Base-by-base conservation (phyloP, 2,888 invertebrate genomes). In the Automeris io region DNA sequence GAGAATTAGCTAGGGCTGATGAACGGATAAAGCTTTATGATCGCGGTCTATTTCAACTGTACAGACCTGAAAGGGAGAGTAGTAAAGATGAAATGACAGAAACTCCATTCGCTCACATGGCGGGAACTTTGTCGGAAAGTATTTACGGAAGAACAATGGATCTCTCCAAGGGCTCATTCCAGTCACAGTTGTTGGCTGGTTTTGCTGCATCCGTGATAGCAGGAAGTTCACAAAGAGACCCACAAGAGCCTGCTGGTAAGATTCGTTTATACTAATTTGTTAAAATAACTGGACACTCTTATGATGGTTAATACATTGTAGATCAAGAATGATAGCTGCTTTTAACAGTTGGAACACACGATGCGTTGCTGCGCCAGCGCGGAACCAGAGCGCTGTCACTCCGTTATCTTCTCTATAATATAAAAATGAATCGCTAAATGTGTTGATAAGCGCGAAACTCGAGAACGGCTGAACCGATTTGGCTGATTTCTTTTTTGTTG, bases 91-190 rank as follows among this genome's bases (percentile, higher is more conserved):
- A 68, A 5, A 49, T 51, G 2, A 52, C 47, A 5, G 70, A 73
- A 18, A 64, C 66, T 5, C 60, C 65, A 7, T 80, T 73, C 49
- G 74, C 68, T 11, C 62, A 62, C 26, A 62, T 77, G 41, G 48
- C 65, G 2, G 69, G 72, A 1, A 48, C 66, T 1, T 47, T 82
- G 5, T 57, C 81, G 0, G 82, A 83, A 4, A 73, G 72, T 46
- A 70, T 87, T 21, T 86, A 85, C 38, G 77, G 77, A 0, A 59
- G 85, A 33, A 78, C 83, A 11, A 77, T 86, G 78, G 80, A 87
- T 46, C 46, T 87, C 36, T 68, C 80, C 3, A 86, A 85, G 56
- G 70, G 54, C 19, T 70, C 85, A 0, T 80, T 88, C 39, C 86
- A 83, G 49, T 76, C 80, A 1, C 86, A 86, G 43, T 44, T 87